These are phyloP conservation scores for Dynastes hyllus DNA, from an alignment of 2,888 invertebrate genomes.

Conservation along the genomic window DNA sequence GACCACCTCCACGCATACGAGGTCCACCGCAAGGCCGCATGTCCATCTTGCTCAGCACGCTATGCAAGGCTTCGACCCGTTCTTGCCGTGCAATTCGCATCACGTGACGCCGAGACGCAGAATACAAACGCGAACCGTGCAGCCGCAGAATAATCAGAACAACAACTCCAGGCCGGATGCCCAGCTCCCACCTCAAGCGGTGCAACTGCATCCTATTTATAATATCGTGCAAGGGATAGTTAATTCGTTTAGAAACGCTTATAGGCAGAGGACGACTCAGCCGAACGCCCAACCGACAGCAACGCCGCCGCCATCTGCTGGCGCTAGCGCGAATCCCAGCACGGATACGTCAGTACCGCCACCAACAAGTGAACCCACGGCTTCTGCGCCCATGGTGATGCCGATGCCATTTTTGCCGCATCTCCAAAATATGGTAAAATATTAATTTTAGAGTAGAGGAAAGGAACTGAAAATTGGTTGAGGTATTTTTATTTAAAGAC, in stretches of 20 bases:
- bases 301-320: background rate
- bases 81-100: slow-evolving; percentile 83
- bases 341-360: slow-evolving; percentile 11
- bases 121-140: slow-evolving; percentile 56
- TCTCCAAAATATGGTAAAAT: slow-evolving; percentile 59
- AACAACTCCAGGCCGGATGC: slow-evolving; percentile 44
- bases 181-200: slow-evolving; percentile 14
- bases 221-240: slow-evolving; percentile 62
- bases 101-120: slow-evolving; percentile 72
- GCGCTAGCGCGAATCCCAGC: background rate
- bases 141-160: slow-evolving; percentile 48
- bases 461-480: too few relatives aligned
- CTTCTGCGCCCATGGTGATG: slow-evolving; percentile 38
- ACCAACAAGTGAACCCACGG: slow-evolving; percentile 19
- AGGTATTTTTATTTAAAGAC: too few relatives aligned
- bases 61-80: slow-evolving; percentile 78
- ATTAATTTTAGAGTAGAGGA: background rate
- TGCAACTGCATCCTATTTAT: slow-evolving; percentile 56
- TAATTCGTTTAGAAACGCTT: slow-evolving; percentile 59
- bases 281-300: slow-evolving; percentile 18
- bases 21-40: slow-evolving; percentile 79
- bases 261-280: slow-evolving; percentile 51
- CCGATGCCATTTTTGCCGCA: slow-evolving; percentile 54
- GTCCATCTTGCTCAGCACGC: slow-evolving; percentile 77
- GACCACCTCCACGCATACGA: slow-evolving; percentile 81